Conservation (phyloP, 2,888 invertebrate genomes). For the Sturmia bella region DNA sequence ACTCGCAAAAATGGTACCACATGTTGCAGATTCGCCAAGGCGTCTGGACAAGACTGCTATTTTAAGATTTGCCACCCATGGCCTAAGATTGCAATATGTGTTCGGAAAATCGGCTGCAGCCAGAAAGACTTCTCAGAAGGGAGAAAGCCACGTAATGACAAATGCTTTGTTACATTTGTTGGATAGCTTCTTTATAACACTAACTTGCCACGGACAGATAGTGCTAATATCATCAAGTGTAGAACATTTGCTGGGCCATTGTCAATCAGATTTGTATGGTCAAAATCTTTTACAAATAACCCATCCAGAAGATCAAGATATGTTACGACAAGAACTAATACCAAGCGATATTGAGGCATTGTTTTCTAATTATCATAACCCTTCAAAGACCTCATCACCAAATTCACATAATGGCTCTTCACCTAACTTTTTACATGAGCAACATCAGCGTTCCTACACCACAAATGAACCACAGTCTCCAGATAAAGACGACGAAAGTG, state of each 20-base stretch:
- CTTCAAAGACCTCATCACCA: conserved; percentile 13
- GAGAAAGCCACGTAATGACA: conserved; percentile 81
- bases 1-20: conserved; percentile 90
- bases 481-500: conserved; percentile 67
- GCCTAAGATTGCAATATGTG: conserved; percentile 89
- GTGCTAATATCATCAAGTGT: conserved; percentile 93
- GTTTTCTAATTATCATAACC: conserved; percentile 72
- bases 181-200: conserved; percentile 91
- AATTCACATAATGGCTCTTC: conserved; percentile 3
- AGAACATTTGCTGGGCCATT: conserved; percentile 93
- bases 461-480: conserved; percentile 79
- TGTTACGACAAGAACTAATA: conserved; percentile 86
- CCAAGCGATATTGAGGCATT: conserved; percentile 82
- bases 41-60: conserved; percentile 95
- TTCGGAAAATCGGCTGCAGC: conserved; percentile 77
- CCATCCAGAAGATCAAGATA: conserved; percentile 89
- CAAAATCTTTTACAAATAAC: conserved; percentile 91
- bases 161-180: conserved; percentile 86
- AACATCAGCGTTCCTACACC: conserved; percentile 61
- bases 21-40: conserved; percentile 90
- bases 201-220: conserved; percentile 91
- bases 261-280: conserved; percentile 92
- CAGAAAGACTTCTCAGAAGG: conserved; percentile 51
- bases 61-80: conserved; percentile 92
- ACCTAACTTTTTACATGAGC: conserved; percentile 28